phyloP scores from a whole-genome alignment of 2,797 vertebrate genomes.

The Antrozous pallidus region DNA sequence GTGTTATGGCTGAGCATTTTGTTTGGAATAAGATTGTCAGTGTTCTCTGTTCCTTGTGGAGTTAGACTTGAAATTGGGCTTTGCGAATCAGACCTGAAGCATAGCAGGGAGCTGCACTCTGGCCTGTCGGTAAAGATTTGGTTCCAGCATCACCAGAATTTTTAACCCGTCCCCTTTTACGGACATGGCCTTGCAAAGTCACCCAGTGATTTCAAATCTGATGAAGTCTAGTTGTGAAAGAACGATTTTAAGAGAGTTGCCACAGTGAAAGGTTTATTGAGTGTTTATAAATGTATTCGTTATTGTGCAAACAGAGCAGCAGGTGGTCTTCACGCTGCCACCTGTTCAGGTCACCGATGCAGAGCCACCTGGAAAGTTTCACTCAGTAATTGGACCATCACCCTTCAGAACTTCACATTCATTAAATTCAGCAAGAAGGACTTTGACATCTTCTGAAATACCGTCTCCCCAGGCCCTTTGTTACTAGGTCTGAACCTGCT shows the following conservation, averaged over 20 bases:
- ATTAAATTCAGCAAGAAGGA: constrained; percentile 18
- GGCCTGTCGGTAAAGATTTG: not conserved
- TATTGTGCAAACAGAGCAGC: constrained; percentile 68
- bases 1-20: not conserved
- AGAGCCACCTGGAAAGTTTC: constrained; percentile 69
- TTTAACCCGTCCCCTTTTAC: not conserved
- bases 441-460: constrained; percentile 47
- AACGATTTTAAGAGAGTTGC: constrained; percentile 54
- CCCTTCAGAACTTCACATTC: constrained; percentile 16
- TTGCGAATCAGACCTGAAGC: constrained; percentile 2
- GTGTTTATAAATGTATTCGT: constrained; percentile 72
- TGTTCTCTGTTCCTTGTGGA: not conserved
- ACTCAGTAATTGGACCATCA: constrained; percentile 44
- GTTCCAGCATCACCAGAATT: not conserved
- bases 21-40: not conserved
- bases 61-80: not conserved
- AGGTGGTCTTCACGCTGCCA: constrained; percentile 60
- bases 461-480: not conserved
- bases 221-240: constrained; percentile 54
- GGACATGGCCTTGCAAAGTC: not conserved
- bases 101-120: not conserved
- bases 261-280: constrained; percentile 66
- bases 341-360: constrained; percentile 58
- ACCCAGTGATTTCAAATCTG: constrained; percentile 40
- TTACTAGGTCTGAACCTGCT: not conserved